Evolutionary conservation across 2,797 vertebrate genomes (phyloP).

Genomic region (Enteromius unitaeniatus): DNA sequence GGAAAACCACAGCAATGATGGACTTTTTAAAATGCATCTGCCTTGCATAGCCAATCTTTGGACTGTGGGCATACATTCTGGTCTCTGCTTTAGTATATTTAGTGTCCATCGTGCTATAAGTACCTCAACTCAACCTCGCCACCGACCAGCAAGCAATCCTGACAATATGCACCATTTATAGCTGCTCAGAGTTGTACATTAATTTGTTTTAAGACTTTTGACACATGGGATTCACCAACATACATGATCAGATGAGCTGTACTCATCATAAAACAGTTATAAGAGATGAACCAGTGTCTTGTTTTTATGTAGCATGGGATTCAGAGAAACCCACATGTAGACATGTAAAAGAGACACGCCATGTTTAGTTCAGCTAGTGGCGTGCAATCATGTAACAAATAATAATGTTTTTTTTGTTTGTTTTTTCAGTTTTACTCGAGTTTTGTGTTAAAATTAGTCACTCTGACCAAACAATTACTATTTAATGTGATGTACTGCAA

Average conservation of each 20-base stretch:
- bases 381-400: neutral
- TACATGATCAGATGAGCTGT: neutral
- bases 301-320: neutral
- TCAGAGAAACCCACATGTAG: neutral
- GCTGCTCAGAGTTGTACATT: neutral
- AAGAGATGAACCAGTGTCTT: neutral
- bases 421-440: neutral
- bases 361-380: neutral
- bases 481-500: neutral
- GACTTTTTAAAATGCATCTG: neutral
- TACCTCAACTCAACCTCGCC: neutral
- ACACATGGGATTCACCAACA: neutral
- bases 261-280: neutral
- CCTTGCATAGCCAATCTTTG: neutral
- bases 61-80: neutral
- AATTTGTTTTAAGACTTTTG: neutral
- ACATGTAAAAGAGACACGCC: neutral
- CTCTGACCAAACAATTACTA: neutral
- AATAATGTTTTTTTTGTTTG: neutral
- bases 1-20: neutral
- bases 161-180: neutral
- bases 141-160: neutral
- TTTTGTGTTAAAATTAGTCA: neutral
- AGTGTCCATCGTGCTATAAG: too few species aligned
- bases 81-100: neutral